Conservation (phyloP, 2,113 vertebrate genomes). For the Hymenochirus boettgeri region DNA sequence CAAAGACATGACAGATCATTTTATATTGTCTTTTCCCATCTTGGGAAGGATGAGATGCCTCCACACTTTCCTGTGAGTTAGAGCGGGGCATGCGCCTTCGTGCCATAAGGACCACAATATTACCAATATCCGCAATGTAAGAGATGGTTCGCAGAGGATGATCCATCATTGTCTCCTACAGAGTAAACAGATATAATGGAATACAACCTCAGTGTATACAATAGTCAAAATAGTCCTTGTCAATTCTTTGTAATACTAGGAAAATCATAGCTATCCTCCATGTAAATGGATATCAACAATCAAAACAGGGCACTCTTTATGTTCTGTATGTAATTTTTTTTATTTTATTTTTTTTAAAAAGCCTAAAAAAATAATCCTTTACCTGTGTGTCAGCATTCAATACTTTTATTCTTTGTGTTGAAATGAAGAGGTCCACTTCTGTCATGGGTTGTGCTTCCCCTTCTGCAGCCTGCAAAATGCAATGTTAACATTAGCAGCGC, state of each 20-base stretch:
- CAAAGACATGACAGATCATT: conserved; percentile 97
- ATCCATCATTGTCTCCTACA: conserved; percentile 94
- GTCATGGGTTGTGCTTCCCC: conserved; percentile 88
- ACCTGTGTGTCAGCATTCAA: conserved; percentile 96
- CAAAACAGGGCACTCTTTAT: too few relatives aligned
- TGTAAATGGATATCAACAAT: too few relatives aligned
- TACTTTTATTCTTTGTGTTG: conserved; percentile 95
- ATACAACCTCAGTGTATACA: too few relatives aligned
- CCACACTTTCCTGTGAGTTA: conserved; percentile 85
- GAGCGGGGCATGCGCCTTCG: conserved; percentile 82
- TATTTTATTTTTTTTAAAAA: too few relatives aligned
- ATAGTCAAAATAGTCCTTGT: too few relatives aligned
- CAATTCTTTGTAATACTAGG: too few relatives aligned
- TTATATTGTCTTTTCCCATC: conserved; percentile 93
- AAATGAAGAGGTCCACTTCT: conserved; percentile 97
- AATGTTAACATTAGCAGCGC: not conserved
- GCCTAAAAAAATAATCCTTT: too few relatives aligned
- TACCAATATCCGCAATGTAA: conserved; percentile 95
- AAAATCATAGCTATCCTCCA: too few relatives aligned
- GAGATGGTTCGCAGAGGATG: conserved; percentile 92
- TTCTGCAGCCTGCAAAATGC: conserved; percentile 75
- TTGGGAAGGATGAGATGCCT: conserved; percentile 82
- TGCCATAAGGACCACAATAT: conserved; percentile 95
- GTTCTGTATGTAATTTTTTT: too few relatives aligned
- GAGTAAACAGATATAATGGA: not conserved